Evolutionary conservation across 2,888 invertebrate genomes (phyloP).

Genomic region (Argynnis bischoffii): DNA sequence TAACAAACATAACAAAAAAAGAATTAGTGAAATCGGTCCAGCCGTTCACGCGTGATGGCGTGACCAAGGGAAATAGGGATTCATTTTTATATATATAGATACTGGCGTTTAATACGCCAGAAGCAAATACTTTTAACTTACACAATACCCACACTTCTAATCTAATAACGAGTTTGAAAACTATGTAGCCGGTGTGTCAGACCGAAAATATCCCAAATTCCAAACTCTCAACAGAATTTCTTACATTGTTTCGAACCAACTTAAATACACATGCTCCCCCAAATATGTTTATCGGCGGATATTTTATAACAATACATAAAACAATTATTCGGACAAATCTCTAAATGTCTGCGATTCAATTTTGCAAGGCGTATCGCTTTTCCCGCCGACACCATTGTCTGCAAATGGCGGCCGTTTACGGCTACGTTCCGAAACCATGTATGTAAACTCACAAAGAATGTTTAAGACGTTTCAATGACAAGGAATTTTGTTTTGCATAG

Average conservation of each 20-base stretch:
- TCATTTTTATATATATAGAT: too few species aligned
- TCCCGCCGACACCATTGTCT: slow-evolving; percentile 73
- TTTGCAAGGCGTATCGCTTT: slow-evolving; percentile 55
- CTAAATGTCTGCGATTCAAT: slow-evolving; percentile 50
- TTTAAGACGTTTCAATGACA: slow-evolving; percentile 59
- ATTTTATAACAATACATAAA: slow-evolving; percentile 47
- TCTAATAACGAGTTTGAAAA: neutral
- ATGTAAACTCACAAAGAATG: slow-evolving; percentile 55
- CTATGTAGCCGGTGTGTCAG: too few species aligned
- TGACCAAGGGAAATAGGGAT: too few species aligned
- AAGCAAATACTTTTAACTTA: neutral
- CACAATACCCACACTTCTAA: neutral
- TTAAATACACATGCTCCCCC: slow-evolving; percentile 21
- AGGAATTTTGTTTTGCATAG: slow-evolving; percentile 56
- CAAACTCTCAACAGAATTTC: neutral
- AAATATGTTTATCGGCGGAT: slow-evolving; percentile 24
- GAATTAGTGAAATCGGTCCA: too few species aligned
- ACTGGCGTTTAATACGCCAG: too few species aligned
- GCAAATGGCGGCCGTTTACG: slow-evolving; percentile 71
- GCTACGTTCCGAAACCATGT: slow-evolving; percentile 60
- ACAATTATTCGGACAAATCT: slow-evolving; percentile 58
- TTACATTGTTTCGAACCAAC: slow-evolving; percentile 3
- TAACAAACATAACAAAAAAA: too few species aligned
- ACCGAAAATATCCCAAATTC: neutral
- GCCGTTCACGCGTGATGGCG: too few species aligned